Percentiles rank a stretch among this genome's conserved stretches.
Evolutionary conservation across 2,888 invertebrate species (phyloP).

Genomic region (Clepsis dumicolana): DNA sequence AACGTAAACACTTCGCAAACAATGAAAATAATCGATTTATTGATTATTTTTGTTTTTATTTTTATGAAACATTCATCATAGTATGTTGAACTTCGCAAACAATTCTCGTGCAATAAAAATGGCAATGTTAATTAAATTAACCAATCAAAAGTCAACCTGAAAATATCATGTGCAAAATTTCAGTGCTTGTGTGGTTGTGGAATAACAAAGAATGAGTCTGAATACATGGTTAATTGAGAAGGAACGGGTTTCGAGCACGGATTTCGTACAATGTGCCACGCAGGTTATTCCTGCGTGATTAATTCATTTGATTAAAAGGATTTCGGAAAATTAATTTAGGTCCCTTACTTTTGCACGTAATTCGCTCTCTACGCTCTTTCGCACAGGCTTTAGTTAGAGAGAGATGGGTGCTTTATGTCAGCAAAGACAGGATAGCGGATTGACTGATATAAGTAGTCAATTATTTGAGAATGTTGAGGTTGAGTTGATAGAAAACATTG

Average conservation of each 20-base stretch:
- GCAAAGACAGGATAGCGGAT: not conserved
- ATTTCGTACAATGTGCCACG: conserved; percentile 9
- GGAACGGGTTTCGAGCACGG: conserved; percentile 8
- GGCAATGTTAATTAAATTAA: not conserved
- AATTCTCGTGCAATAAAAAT: no score
- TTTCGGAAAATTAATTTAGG: conserved; percentile 5
- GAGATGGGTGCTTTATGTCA: not conserved
- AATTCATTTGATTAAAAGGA: conserved; percentile 19
- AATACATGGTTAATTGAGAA: conserved; percentile 15
- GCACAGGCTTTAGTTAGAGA: not conserved
- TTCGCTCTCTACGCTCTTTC: not conserved
- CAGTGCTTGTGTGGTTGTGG: not conserved
- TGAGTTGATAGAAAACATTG: not conserved
- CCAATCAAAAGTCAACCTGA: not conserved
- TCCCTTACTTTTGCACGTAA: conserved; percentile 3
- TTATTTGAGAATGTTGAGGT: not conserved
- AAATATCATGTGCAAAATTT: not conserved
- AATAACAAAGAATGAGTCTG: conserved; percentile 11
- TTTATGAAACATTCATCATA: no score
- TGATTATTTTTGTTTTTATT: no score
- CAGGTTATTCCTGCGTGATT: conserved; percentile 7
- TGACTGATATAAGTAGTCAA: not conserved
- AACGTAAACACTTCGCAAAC: no score
- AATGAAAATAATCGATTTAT: no score
- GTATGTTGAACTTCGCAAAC: no score